Percentiles rank a stretch among this genome's conserved stretches.
Conservation (phyloP, 2,888 invertebrate species). For the Netelia inedita region DNA sequence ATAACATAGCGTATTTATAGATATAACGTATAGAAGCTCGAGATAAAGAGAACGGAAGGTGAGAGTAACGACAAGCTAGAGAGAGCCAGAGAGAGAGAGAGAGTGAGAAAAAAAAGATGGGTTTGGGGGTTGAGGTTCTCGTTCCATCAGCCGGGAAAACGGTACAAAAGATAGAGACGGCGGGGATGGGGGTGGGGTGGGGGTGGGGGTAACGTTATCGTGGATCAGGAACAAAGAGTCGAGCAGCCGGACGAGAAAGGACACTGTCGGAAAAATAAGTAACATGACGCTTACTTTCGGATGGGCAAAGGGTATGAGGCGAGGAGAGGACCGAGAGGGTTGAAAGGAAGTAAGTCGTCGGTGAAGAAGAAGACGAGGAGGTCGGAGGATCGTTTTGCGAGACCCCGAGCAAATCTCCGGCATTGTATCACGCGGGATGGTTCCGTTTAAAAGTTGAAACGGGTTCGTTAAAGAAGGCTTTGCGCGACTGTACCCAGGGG, state of each 20-base stretch:
- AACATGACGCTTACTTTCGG: conserved; percentile 1
- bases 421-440: conserved; percentile 75
- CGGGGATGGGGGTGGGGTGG: conserved; percentile 6
- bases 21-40: conserved; percentile 33
- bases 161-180: conserved; percentile 48
- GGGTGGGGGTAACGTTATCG: conserved; percentile 39
- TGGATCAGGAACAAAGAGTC: conserved; percentile 61
- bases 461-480: conserved; percentile 70
- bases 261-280: conserved; percentile 21
- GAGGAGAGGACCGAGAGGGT: conserved; percentile 21
- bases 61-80: conserved; percentile 40
- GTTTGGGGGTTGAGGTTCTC: too few relatives aligned
- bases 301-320: background rate
- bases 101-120: background rate
- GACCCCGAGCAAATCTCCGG: conserved; percentile 42
- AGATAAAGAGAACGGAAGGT: conserved; percentile 44
- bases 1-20: background rate
- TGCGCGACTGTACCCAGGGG: background rate
- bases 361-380: conserved; percentile 48
- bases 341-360: conserved; percentile 49
- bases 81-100: conserved; percentile 51
- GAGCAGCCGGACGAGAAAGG: conserved; percentile 32
- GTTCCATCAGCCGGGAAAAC: conserved; percentile 7
- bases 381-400: conserved; percentile 33
- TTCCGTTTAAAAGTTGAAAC: conserved; percentile 80